Evolutionary conservation across 2,888 invertebrate species (phyloP), one percentile per base, ranked within the genome.

Genomic region (Busseola fusca): DNA sequence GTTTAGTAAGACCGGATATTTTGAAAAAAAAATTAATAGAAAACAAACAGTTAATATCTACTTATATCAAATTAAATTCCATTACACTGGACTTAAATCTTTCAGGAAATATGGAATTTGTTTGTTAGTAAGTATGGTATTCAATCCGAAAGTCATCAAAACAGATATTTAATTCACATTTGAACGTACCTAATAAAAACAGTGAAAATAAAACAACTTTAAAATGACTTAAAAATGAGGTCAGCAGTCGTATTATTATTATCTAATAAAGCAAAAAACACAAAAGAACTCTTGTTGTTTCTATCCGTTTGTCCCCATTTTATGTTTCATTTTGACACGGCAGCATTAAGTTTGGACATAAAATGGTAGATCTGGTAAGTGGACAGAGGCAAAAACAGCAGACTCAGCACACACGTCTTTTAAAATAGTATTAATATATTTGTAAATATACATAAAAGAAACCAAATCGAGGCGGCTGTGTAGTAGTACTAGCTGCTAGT

Each of bases 241-340:
- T 70, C 74, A 66, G 27, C 10, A 57, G 10, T 3, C 27, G 45
- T 66, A 70, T n/a, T n/a, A n/a, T n/a, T n/a, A n/a, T n/a, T n/a
- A n/a, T n/a, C n/a, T 14, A 78, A 69, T 68, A 64, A 59, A 66
- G 25, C 16, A 71, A 57, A 56, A n/a, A 63, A 67, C 67, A 74
- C 59, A 75, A 75, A 52, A 40, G 48, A 40, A 70, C 62, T 75
- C 57, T 64, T 72, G 73, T 81, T 70, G 64, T 64, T 79, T 71
- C 42, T 63, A 62, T 64, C 57, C 54, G 59, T 76, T 72, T 79
- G 69, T 76, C 52, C 68, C 62, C 69, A 66, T 79, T 82, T 64
- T 70, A 74, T 69, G 74, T 82, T 62, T 69, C 72, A 72, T 72
- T 82, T 74, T 72, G 72, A 74, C 64, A 73, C 67, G 68, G 48